These are phyloP conservation scores for Andrena haemorrhoa DNA, from an alignment of 2,888 invertebrate species.

Conservation along the genomic window DNA sequence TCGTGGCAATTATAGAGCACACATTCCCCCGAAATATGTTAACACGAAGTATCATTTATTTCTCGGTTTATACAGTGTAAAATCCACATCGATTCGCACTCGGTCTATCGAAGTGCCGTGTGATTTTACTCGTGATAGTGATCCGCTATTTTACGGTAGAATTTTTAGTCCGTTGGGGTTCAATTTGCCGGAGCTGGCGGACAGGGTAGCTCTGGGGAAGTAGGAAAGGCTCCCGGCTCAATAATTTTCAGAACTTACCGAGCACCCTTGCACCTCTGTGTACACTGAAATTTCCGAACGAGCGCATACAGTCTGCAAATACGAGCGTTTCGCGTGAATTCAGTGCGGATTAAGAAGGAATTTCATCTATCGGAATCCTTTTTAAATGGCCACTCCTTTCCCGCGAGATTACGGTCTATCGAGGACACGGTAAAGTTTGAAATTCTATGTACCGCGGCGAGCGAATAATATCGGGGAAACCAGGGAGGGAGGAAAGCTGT, in stretches of 20 bases:
- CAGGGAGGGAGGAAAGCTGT: neutral
- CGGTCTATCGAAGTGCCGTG: neutral
- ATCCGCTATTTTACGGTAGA: slow-evolving; percentile 43
- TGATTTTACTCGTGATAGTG: slow-evolving; percentile 24
- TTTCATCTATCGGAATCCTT: slow-evolving; percentile 45
- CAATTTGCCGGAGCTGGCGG: neutral
- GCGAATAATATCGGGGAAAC: neutral
- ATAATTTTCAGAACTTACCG: slow-evolving; percentile 56
- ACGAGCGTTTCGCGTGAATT: slow-evolving; percentile 38
- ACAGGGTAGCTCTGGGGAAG: slow-evolving; percentile 21
- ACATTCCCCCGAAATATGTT: neutral
- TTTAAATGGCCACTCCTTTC: slow-evolving; percentile 5
- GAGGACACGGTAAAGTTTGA: slow-evolving; percentile 17
- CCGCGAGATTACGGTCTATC: slow-evolving; percentile 22
- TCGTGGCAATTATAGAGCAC: neutral
- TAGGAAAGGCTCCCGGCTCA: slow-evolving; percentile 23
- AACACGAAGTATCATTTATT: slow-evolving; percentile 14
- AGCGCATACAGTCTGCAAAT: slow-evolving; percentile 17
- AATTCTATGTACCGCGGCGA: slow-evolving; percentile 5
- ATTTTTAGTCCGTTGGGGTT: slow-evolving; percentile 32
- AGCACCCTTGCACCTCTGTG: slow-evolving; percentile 2
- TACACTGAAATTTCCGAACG: slow-evolving; percentile 41
- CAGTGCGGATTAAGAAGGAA: slow-evolving; percentile 36
- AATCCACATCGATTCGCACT: slow-evolving; percentile 8
- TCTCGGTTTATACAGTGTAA: neutral